Evolutionary conservation across 2,888 invertebrate species (phyloP).

Genomic region (Perdita meconis): DNA sequence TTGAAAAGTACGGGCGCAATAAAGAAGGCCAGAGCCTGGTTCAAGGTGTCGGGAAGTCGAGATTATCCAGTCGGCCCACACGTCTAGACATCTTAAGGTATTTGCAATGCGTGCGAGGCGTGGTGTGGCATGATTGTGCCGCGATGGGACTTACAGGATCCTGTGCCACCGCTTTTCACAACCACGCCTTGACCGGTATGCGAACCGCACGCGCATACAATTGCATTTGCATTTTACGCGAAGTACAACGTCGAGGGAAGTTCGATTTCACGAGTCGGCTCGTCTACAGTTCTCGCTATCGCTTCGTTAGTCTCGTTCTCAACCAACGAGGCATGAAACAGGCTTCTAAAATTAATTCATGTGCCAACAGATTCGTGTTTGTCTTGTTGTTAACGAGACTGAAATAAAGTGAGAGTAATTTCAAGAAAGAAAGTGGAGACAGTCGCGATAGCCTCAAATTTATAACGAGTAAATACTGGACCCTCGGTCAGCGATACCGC

Average conservation of each 20-base stretch:
- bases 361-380: no score
- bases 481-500: no score
- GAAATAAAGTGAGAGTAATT: no score
- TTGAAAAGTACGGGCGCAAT: background rate
- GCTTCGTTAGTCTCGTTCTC: no score
- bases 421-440: no score
- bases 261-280: background rate
- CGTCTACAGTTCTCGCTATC: no score
- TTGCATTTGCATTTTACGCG: slow-evolving; percentile 1
- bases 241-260: background rate
- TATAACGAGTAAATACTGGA: no score
- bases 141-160: slow-evolving; percentile 51
- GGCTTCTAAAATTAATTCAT: no score
- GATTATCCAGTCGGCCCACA: slow-evolving; percentile 72
- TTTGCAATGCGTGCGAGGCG: slow-evolving; percentile 65
- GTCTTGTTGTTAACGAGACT: no score
- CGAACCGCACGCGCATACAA: slow-evolving; percentile 11
- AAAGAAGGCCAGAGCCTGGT: background rate
- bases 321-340: no score
- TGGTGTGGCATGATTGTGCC: slow-evolving; percentile 65
- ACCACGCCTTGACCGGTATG: slow-evolving; percentile 63
- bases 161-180: slow-evolving; percentile 61
- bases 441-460: no score
- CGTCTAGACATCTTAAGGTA: slow-evolving; percentile 76
- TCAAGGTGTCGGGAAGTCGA: slow-evolving; percentile 46